Percentiles rank a stretch among this genome's conserved stretches.
Conservation (phyloP, 2,113 vertebrate genomes). For the Rhinolophus ferrumequinum region DNA sequence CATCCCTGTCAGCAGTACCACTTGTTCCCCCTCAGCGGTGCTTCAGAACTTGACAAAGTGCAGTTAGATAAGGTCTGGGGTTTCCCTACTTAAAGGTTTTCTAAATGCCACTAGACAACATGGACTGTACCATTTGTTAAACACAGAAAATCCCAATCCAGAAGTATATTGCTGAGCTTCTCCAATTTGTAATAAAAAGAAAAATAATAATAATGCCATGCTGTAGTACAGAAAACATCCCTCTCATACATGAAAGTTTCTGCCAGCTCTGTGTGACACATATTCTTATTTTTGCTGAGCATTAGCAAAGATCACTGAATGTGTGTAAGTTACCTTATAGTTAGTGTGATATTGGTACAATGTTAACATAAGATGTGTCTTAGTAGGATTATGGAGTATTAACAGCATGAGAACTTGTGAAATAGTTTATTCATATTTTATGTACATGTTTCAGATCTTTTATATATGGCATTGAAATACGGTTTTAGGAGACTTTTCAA, state of each 20-base stretch:
- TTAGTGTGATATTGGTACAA: background rate
- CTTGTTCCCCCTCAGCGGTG: background rate
- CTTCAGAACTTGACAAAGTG: background rate
- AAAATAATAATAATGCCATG: background rate
- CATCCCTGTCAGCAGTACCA: background rate
- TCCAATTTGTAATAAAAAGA: background rate
- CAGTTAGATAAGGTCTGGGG: background rate
- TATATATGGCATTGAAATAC: background rate
- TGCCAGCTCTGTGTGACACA: background rate
- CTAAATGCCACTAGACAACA: background rate
- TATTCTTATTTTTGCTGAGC: constrained; percentile 10
- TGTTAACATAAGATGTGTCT: background rate
- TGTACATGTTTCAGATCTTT: background rate
- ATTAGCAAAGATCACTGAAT: background rate
- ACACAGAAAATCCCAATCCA: background rate
- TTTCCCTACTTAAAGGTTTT: background rate
- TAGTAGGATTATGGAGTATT: background rate
- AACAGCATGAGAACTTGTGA: background rate
- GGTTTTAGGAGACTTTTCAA: background rate
- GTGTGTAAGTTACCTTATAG: constrained; percentile 15
- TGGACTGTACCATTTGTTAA: background rate
- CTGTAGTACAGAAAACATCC: background rate
- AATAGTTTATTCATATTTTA: background rate
- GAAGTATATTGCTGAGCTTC: background rate
- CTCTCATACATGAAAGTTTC: background rate